Conservation (phyloP, 64 coral and sea anemone species). For the Acropora yongei region DNA sequence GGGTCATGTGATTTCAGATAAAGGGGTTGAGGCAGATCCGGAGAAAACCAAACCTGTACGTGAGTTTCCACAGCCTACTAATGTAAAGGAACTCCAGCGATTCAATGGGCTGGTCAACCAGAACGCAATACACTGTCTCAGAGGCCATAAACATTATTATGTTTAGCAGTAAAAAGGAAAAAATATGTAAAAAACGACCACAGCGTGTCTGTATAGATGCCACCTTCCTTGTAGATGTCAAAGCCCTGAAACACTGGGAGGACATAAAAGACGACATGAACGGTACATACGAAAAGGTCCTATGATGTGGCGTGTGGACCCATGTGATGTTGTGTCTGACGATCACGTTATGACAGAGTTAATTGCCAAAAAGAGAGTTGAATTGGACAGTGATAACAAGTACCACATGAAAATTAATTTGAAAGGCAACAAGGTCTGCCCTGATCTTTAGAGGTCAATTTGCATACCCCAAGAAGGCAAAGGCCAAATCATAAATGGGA, state of each 20-base stretch:
- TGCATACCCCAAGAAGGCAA: slow-evolving; percentile 39
- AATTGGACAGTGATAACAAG: not conserved
- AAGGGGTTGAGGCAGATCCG: no score
- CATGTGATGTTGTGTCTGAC: not conserved
- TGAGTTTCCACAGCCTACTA: no score
- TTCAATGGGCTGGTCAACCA: no score
- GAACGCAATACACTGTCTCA: no score
- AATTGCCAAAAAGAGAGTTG: slow-evolving; percentile 2
- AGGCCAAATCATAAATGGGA: slow-evolving; percentile 39
- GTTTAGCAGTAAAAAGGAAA: no score
- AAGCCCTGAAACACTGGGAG: slow-evolving; percentile 32
- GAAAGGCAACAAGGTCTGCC: slow-evolving; percentile 55
- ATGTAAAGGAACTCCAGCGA: no score
- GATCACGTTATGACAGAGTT: not conserved
- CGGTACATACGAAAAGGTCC: slow-evolving; percentile 38
- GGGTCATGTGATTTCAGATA: no score
- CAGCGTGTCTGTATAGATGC: slow-evolving; percentile 23
- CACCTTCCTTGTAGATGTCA: slow-evolving; percentile 7
- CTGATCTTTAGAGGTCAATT: slow-evolving; percentile 49
- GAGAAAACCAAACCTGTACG: no score
- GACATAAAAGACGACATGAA: slow-evolving; percentile 67
- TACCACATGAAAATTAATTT: slow-evolving; percentile 45
- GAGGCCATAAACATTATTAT: no score
- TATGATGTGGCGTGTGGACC: slow-evolving; percentile 44
- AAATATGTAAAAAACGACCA: not conserved